Conservation (phyloP, 30 jellyfish, hydroid and myxozoan genomes). For the Chironex yamaguchii region DNA sequence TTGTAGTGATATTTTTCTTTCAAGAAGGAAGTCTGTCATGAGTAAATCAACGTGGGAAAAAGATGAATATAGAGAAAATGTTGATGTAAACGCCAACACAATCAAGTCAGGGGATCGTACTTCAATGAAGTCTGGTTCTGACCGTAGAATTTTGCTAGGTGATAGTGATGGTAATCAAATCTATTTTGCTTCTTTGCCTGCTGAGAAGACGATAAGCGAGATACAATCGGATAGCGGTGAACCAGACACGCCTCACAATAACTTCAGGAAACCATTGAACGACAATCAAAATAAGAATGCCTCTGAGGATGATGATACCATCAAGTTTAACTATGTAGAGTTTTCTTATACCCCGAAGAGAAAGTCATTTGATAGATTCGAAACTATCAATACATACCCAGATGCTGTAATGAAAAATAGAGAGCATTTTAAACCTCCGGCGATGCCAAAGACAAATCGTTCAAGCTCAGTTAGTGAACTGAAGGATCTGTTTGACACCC, state of each 20-base stretch:
- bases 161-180: too few relatives aligned
- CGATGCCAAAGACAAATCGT: slow-evolving; percentile 53
- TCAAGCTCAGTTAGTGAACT: slow-evolving; percentile 45
- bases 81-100: too few relatives aligned
- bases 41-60: too few relatives aligned
- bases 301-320: slow-evolving; percentile 38
- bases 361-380: not conserved
- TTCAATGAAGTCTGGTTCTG: too few relatives aligned
- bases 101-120: too few relatives aligned
- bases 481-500: not conserved
- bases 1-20: too few relatives aligned
- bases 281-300: not conserved
- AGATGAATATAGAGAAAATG: too few relatives aligned
- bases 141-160: too few relatives aligned
- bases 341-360: slow-evolving; percentile 75
- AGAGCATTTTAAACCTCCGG: slow-evolving; percentile 50
- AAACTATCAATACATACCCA: not conserved
- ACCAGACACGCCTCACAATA: slow-evolving; percentile 40
- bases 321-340: slow-evolving; percentile 70
- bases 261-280: slow-evolving; percentile 32
- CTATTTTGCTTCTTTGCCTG: too few relatives aligned
- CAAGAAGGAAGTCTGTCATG: too few relatives aligned
- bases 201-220: too few relatives aligned
- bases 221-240: too few relatives aligned
- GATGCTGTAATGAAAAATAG: slow-evolving; percentile 29